phyloP scores from a whole-genome alignment of 2,797 vertebrate species.

The Sebastes aleutianus region DNA sequence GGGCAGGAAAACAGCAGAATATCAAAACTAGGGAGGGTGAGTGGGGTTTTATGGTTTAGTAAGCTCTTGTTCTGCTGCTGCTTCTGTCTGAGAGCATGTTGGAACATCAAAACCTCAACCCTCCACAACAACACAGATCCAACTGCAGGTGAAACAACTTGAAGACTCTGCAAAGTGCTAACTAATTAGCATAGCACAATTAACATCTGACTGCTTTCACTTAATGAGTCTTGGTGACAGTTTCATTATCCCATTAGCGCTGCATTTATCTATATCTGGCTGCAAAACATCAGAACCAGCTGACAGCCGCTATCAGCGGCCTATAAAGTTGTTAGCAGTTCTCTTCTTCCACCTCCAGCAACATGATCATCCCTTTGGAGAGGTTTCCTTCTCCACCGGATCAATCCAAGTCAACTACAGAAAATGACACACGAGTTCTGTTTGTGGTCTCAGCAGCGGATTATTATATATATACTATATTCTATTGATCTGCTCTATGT shows the following conservation, averaged over 20 bases:
- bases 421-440: too few relatives aligned
- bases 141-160: background rate
- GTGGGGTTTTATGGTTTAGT: slow-evolving; percentile 8
- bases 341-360: background rate
- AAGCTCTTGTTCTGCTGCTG: slow-evolving; percentile 6
- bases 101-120: background rate
- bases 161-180: background rate
- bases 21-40: slow-evolving; percentile 42
- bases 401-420: too few relatives aligned
- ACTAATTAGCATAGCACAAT: background rate
- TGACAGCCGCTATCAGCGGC: background rate
- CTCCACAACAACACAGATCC: background rate
- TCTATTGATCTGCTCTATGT: too few relatives aligned
- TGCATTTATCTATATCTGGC: background rate
- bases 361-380: background rate
- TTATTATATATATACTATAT: too few relatives aligned
- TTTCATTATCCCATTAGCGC: slow-evolving; percentile 2
- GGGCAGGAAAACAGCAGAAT: slow-evolving; percentile 33
- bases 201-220: background rate
- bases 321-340: background rate
- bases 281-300: background rate
- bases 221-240: background rate
- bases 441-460: too few relatives aligned
- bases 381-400: background rate
- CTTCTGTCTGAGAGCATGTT: background rate